Conservation (phyloP, 2,113 vertebrate genomes). For the Ciconia stormi region DNA sequence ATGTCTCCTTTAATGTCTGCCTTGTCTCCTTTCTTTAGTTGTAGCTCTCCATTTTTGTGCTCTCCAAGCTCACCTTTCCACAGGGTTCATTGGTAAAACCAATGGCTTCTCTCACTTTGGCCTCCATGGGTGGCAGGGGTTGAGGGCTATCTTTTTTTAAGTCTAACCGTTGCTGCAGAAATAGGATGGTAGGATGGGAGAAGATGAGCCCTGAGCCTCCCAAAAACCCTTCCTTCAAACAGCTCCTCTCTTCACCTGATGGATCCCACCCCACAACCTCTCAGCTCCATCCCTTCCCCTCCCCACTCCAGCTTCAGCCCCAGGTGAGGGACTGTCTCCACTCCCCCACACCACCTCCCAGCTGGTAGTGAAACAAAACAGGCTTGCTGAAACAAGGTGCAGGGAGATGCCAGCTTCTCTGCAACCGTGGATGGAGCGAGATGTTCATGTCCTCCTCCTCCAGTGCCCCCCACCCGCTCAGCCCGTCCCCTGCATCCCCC, state of each 20-base stretch:
- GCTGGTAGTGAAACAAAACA: not conserved
- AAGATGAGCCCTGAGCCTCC: not conserved
- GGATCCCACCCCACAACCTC: not conserved
- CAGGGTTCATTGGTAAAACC: not conserved
- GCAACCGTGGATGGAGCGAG: not conserved
- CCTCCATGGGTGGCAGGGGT: not conserved
- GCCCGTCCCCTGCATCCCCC: not conserved
- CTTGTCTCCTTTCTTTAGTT: not conserved
- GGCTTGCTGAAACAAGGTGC: not conserved
- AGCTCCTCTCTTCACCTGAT: not conserved
- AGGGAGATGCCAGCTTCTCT: not conserved
- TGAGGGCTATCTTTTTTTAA: not conserved
- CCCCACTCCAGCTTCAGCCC: not conserved
- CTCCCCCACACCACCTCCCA: not conserved
- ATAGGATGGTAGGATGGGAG: not conserved
- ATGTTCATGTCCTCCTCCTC: not conserved
- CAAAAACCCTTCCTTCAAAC: not conserved
- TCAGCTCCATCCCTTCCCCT: not conserved
- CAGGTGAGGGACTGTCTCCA: not conserved
- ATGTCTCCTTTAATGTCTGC: not conserved
- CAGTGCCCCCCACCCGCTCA: not conserved
- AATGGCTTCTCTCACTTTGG: conserved; percentile 35
- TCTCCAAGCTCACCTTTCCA: not conserved
- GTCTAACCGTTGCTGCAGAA: not conserved
- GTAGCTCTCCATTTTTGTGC: not conserved